phyloP scores from a whole-genome alignment of 53 echinoderm and acorn worm genomes.

The Actinopyga echinites region DNA sequence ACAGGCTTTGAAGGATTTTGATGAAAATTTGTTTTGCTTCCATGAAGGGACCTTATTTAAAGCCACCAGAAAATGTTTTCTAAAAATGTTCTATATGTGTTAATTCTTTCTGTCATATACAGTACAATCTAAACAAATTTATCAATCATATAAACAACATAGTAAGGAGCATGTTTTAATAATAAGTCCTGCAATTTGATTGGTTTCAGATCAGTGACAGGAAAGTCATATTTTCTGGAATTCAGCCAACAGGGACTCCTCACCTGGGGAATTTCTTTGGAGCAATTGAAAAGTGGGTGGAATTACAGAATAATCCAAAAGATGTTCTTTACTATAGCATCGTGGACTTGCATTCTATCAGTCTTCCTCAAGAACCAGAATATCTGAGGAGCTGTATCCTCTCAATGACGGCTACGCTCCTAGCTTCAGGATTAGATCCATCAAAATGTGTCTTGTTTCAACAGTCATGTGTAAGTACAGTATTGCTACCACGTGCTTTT shows the following conservation, averaged over 20 bases:
- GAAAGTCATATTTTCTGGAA: conserved; percentile 83
- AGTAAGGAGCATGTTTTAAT: background rate
- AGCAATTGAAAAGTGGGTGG: conserved; percentile 86
- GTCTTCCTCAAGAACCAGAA: conserved; percentile 81
- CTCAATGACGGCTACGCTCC: conserved; percentile 72
- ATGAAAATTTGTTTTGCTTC: too few relatives aligned
- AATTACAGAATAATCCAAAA: conserved; percentile 66
- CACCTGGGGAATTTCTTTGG: conserved; percentile 97
- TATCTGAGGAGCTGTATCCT: conserved; percentile 65
- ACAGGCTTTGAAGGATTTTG: too few relatives aligned
- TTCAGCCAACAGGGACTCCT: conserved; percentile 91
- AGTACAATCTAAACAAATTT: too few relatives aligned
- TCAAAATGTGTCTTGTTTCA: conserved; percentile 85
- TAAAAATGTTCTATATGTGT: too few relatives aligned
- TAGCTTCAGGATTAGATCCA: conserved; percentile 93
- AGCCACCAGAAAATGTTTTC: too few relatives aligned
- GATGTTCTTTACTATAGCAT: conserved; percentile 73
- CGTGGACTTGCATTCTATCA: conserved; percentile 90
- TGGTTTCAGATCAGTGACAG: conserved; percentile 4
- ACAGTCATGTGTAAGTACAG: conserved; percentile 84
- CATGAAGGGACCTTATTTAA: too few relatives aligned
- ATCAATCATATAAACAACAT: background rate
- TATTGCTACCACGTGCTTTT: background rate
- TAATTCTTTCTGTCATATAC: too few relatives aligned
- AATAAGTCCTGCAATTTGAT: background rate